Evolutionary conservation across 2,113 vertebrate species (phyloP).

Genomic region (Chauna torquata): DNA sequence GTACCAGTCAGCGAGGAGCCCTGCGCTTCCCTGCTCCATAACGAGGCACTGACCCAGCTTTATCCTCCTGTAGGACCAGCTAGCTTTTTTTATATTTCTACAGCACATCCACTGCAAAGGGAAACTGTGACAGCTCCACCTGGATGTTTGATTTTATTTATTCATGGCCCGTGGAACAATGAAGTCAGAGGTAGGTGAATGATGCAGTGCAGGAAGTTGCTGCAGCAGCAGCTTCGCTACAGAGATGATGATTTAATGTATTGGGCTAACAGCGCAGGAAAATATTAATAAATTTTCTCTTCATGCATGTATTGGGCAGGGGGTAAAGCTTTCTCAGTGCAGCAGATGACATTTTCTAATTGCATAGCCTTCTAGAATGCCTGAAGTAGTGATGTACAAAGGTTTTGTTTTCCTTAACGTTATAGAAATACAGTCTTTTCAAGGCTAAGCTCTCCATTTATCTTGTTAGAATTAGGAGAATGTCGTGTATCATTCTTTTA

Average conservation of each 20-base stretch:
- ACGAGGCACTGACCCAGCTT: conserved; percentile 43
- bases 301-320: background rate
- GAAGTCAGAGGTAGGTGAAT: conserved; percentile 78
- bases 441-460: background rate
- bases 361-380: conserved; percentile 66
- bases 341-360: conserved; percentile 44
- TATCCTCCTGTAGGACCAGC: conserved; percentile 13
- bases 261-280: background rate
- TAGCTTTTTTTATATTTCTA: background rate
- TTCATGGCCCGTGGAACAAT: conserved; percentile 57
- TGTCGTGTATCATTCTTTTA: background rate
- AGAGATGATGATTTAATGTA: conserved; percentile 47
- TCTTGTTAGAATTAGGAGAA: background rate
- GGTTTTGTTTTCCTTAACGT: background rate
- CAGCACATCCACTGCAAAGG: conserved; percentile 37
- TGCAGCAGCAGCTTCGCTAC: conserved; percentile 57
- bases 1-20: conserved; percentile 2
- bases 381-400: background rate
- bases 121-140: conserved; percentile 24
- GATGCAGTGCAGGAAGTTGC: conserved; percentile 77
- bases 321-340: background rate
- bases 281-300: conserved; percentile 25
- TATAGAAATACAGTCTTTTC: background rate
- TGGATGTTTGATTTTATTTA: background rate
- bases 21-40: conserved; percentile 12